Percentiles rank a stretch among this genome's conserved stretches.
phyloP scores from a whole-genome alignment of 2,797 vertebrate genomes.

The Adelosebastes latens region DNA sequence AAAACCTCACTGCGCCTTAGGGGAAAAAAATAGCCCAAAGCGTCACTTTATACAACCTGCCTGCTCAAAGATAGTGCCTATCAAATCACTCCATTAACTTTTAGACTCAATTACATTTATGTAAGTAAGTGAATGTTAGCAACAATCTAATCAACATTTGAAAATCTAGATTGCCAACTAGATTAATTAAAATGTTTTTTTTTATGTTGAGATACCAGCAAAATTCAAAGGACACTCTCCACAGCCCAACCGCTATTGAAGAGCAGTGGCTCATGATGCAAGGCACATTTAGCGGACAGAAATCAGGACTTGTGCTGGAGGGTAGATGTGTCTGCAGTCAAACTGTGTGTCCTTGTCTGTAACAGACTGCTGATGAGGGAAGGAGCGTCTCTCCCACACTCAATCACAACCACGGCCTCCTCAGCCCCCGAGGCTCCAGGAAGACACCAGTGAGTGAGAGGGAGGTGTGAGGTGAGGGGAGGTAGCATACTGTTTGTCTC shows the following conservation, averaged over 20 bases:
- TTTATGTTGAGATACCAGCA: neutral
- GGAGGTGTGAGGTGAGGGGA: constrained; percentile 27
- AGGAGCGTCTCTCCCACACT: constrained; percentile 68
- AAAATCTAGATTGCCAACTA: neutral
- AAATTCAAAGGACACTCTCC: constrained; percentile 29
- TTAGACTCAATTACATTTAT: neutral
- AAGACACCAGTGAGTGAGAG: constrained; percentile 57
- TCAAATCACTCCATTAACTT: neutral
- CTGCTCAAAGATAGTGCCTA: neutral
- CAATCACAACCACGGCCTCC: constrained; percentile 63
- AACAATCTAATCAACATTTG: neutral
- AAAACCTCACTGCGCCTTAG: neutral
- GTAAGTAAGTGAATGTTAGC: neutral
- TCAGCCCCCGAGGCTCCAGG: constrained; percentile 53
- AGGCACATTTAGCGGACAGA: constrained; percentile 59
- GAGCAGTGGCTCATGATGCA: constrained; percentile 52
- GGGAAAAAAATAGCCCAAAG: neutral
- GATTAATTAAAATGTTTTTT: neutral
- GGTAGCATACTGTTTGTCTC: constrained; percentile 41
- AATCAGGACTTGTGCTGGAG: constrained; percentile 64
- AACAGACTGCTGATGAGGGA: constrained; percentile 77
- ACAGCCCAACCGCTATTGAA: constrained; percentile 15
- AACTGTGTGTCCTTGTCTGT: constrained; percentile 74
- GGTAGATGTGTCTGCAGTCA: constrained; percentile 72
- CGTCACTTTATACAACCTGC: neutral